A percentile compares a stretch with the other conserved stretches of the same genome.
These are phyloP conservation scores for Cinara cedri DNA, from an alignment of 2,888 invertebrate species.

Conservation along the genomic window DNA sequence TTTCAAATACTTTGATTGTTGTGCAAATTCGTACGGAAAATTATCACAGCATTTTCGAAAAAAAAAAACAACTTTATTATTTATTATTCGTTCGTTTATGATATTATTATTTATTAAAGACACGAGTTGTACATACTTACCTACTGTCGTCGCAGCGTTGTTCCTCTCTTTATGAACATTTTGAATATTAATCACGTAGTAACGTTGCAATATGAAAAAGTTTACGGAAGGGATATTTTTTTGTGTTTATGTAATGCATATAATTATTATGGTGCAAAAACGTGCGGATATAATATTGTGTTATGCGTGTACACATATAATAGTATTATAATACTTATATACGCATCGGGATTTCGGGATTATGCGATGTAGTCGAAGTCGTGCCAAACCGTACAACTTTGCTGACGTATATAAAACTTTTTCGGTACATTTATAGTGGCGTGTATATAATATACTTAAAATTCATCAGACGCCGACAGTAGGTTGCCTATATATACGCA, in stretches of 20 bases:
- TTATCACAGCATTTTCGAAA: too few species aligned
- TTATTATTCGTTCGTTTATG: too few species aligned
- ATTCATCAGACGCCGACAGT: conserved; percentile 18
- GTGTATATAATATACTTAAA: conserved; percentile 7
- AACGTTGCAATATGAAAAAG: background rate
- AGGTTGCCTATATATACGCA: too few species aligned
- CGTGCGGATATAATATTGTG: background rate
- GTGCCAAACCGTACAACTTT: background rate
- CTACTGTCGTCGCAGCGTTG: too few species aligned
- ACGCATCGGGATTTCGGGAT: conserved; percentile 23
- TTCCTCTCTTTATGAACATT: too few species aligned
- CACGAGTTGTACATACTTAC: too few species aligned
- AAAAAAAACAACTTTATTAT: too few species aligned
- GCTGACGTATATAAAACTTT: background rate
- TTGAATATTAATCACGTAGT: too few species aligned
- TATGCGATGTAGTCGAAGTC: conserved; percentile 2
- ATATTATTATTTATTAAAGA: too few species aligned
- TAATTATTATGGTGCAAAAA: background rate
- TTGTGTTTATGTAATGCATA: background rate
- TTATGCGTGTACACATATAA: background rate
- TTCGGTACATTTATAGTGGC: background rate
- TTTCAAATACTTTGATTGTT: too few species aligned
- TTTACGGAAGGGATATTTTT: background rate
- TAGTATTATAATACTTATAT: background rate
- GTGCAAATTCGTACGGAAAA: too few species aligned